Base-by-base conservation (phyloP, 2,797 vertebrate species). In the Sebastes iracundus region DNA sequence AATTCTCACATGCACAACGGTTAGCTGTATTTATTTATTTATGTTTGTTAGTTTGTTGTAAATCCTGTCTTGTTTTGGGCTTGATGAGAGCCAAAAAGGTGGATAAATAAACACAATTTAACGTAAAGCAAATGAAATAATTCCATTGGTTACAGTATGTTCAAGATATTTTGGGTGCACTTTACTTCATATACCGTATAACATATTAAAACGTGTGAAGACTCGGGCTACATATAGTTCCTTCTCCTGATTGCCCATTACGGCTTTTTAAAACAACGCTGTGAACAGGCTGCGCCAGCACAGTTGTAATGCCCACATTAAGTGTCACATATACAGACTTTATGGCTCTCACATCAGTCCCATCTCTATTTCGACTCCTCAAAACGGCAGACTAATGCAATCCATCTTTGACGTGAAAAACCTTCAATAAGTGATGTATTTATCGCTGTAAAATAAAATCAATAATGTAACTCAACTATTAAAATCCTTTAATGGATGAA, bases 391-490 rank as follows among this genome's bases (percentile, higher is more conserved):
- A 93, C 92, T 93, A 93, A 92, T 93, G 93, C 92, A 91, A 93
- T 95, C 87, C 84, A 85, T 91, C 88, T 93, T 87, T 84, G 83
- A 91, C 84, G 84, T 91, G 87, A 90, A 93, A 95, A 95, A 90
- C 87, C 91, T 95, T 95, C 93, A 95, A 95, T 96, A 93, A 91
- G 92, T 93, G 94, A 94, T 94, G 91, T 94, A 96, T 96, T 96
- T 96, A 95, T 96, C 92, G 94, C 94, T 89, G 90, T 91, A 95
- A 95, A 96, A 95, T 95, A 94, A 95, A 96, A 96, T 94, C 93
- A 90, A 95, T 96, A 96, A 94, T 93, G 95, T 93, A 95, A 91
- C 90, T 94, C 93, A 89, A 92, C 93, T 96, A 95, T 95, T 96
- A 96, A 96, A 96, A 94, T 89, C 90, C 88, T 95, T 95, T 95